These are phyloP conservation scores for Blera fallax DNA, from an alignment of 2,888 invertebrate genomes.

Conservation along the genomic window DNA sequence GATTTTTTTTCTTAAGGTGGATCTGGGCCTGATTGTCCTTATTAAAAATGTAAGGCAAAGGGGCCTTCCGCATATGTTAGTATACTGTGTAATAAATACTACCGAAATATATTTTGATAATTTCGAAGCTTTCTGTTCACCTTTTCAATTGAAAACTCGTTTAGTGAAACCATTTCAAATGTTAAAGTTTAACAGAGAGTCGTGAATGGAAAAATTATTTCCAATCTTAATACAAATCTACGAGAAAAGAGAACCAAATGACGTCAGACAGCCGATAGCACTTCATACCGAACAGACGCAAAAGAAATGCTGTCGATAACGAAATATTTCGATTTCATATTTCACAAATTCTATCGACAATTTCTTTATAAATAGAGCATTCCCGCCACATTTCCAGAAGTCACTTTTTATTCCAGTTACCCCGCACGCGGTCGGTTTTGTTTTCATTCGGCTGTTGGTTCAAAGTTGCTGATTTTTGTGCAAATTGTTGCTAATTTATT, in stretches of 20 bases:
- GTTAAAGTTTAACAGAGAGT: too few species aligned
- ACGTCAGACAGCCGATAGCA: not conserved
- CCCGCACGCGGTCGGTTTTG: slow-evolving; percentile 57
- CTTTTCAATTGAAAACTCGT: too few species aligned
- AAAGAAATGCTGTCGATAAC: not conserved
- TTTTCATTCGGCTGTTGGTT: slow-evolving; percentile 40
- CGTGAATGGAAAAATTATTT: too few species aligned
- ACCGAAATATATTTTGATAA: too few species aligned
- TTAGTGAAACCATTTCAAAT: too few species aligned
- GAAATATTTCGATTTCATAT: not conserved
- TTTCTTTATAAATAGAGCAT: not conserved
- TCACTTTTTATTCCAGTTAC: slow-evolving; percentile 50
- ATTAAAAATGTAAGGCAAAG: too few species aligned
- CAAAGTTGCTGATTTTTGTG: slow-evolving; percentile 3
- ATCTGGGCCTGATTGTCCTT: too few species aligned
- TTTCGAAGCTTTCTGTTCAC: too few species aligned
- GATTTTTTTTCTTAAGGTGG: too few species aligned
- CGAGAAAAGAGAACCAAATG: not conserved
- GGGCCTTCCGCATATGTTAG: too few species aligned
- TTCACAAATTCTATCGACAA: not conserved
- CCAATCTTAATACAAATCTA: too few species aligned
- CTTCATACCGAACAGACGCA: not conserved
- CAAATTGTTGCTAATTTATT: slow-evolving; percentile 13
- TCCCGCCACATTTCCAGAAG: not conserved
- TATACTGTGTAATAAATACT: too few species aligned